A percentile compares a stretch with the other conserved stretches of the same genome.
phyloP scores from a whole-genome alignment of 2,113 vertebrate species.

The Lichenostomus cassidix region DNA sequence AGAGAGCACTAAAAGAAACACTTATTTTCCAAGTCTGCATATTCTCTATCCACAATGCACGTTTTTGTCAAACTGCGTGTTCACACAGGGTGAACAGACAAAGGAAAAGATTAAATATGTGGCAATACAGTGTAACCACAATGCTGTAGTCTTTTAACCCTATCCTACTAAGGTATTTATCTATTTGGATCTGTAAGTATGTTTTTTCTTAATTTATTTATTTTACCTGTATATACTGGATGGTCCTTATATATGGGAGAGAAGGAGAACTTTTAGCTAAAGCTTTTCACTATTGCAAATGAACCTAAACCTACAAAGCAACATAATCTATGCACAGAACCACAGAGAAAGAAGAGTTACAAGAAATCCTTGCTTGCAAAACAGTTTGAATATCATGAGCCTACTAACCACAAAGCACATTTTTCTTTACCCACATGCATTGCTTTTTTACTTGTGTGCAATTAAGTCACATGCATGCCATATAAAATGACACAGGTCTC shows the following conservation, averaged over 20 bases:
- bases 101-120: not conserved
- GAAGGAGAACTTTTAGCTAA: not conserved
- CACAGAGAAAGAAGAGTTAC: not conserved
- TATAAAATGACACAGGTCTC: not conserved
- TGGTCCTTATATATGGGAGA: not conserved
- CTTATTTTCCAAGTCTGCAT: not conserved
- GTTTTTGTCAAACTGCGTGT: not conserved
- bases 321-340: not conserved
- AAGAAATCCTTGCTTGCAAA: not conserved
- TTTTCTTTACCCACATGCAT: not conserved
- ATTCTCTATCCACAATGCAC: not conserved
- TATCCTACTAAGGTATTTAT: not conserved
- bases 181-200: not conserved
- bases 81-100: not conserved
- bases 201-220: not conserved
- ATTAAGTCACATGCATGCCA: not conserved
- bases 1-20: not conserved
- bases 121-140: not conserved
- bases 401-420: not conserved
- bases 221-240: not conserved
- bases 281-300: not conserved
- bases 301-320: not conserved
- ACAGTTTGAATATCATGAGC: not conserved
- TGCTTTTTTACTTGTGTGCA: not conserved
- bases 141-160: not conserved